phyloP scores from a whole-genome alignment of 2,797 vertebrate species.

The Gymnocypris eckloni region DNA sequence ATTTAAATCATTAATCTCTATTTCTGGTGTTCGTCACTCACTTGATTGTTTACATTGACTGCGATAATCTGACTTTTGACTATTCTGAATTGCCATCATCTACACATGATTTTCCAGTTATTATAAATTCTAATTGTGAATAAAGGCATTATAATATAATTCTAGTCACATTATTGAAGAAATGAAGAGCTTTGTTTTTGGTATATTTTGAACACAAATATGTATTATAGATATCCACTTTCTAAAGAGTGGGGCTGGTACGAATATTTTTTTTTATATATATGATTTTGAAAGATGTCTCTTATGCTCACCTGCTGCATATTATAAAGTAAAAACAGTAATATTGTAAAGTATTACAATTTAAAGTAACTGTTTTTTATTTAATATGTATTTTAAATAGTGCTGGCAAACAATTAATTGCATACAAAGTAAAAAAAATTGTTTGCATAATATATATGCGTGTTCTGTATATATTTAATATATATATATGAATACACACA shows the following conservation, averaged over 20 bases:
- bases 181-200: background rate
- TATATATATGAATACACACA: too few species aligned
- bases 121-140: background rate
- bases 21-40: background rate
- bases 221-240: background rate
- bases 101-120: background rate
- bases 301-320: background rate
- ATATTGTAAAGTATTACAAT: too few species aligned
- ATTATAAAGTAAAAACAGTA: too few species aligned
- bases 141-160: background rate
- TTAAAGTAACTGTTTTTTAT: too few species aligned
- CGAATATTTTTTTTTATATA: too few species aligned
- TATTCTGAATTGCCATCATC: background rate
- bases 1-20: background rate
- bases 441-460: too few species aligned
- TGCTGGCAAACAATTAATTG: too few species aligned
- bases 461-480: too few species aligned
- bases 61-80: background rate
- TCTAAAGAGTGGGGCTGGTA: background rate
- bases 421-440: too few species aligned
- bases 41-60: background rate
- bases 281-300: too few species aligned
- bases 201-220: background rate
- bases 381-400: too few species aligned
- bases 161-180: background rate